These are phyloP conservation scores for Melieria picta DNA, from an alignment of 2,888 invertebrate species.

Conservation along the genomic window DNA sequence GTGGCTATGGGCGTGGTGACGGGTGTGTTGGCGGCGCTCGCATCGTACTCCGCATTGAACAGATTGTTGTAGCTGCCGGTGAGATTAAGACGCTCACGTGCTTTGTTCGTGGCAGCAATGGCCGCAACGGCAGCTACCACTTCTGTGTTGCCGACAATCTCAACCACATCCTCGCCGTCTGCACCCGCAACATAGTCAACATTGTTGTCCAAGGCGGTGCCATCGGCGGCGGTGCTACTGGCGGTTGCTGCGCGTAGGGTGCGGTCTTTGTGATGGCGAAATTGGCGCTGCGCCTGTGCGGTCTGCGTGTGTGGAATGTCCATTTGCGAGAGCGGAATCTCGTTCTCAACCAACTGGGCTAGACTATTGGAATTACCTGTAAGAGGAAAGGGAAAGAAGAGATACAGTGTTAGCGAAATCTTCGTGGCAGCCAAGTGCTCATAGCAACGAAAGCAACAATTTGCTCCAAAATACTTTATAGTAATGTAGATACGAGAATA, in stretches of 20 bases:
- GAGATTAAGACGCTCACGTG: conserved; percentile 60
- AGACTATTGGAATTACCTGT: conserved; percentile 75
- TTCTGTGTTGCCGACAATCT: conserved; percentile 60
- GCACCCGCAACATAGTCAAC: conserved; percentile 45
- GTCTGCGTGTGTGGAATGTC: conserved; percentile 52
- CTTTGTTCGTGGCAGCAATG: conserved; percentile 59
- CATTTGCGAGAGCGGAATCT: conserved; percentile 71
- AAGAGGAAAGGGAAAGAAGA: conserved; percentile 26
- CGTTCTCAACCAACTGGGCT: conserved; percentile 74
- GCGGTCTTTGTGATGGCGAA: conserved; percentile 58
- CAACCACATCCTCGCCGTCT: conserved; percentile 52
- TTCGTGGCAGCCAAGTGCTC: no score
- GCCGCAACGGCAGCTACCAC: conserved; percentile 64
- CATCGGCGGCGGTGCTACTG: neutral
- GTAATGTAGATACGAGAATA: no score
- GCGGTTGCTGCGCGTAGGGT: conserved; percentile 14
- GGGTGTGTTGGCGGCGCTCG: conserved; percentile 22
- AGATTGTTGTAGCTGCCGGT: conserved; percentile 66
- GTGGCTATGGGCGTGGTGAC: conserved; percentile 29
- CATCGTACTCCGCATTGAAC: conserved; percentile 61
- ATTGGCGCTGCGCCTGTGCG: conserved; percentile 46
- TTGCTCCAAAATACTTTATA: no score
- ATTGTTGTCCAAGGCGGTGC: conserved; percentile 4
- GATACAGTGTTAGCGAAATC: no score
- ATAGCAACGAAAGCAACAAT: no score